Evolutionary conservation across 2,888 invertebrate genomes (phyloP), one percentile per base, ranked within the genome.

Genomic region (Sturmia bella): DNA sequence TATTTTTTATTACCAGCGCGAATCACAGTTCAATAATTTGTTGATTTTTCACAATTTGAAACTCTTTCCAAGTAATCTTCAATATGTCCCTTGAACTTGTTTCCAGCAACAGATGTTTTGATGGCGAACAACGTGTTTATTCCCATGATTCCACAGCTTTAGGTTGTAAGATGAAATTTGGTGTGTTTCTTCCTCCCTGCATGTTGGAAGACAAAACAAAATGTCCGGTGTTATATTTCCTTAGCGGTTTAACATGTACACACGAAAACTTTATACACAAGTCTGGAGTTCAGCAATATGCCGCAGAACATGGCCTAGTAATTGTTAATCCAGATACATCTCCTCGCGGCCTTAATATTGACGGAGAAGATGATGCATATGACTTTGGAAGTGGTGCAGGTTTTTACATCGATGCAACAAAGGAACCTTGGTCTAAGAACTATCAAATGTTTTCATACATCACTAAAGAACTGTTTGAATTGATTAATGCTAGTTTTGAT

Each of bases 331-430:
- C 99, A 0, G 99, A 99, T 88, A 99, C 99, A 0, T 99, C 98
- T 85, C 99, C 99, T 1, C 93, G 98, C 86, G 97, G 96, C 6
- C 93, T 96, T 12, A 95, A 96, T 86, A 93, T 99, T 76, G 94
- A 96, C 15, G 98, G 98, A 0, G 97, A 99, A 91, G 95, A 97
- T 88, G 98, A 97, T 41, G 92, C 93, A 17, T 98, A 96, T 94
- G 98, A 99, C 91, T 98, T 99, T 91, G 99, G 99, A 32, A 95
- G 95, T 11, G 96, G 96, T 6, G 99, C 99, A 82, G 98, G 99
- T 0, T 99, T 98, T 91, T 99, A 99, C 90, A 92, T 99, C 1
- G 96, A 99, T 92, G 98, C 99, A 5, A 94, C 95, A 0, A 93
- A 95, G 86, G 95, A 95, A n/a, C 97, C 97, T 17, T 99, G 99